Evolutionary conservation across 2,113 vertebrate genomes (phyloP).

Genomic region (Morone chrysops): DNA sequence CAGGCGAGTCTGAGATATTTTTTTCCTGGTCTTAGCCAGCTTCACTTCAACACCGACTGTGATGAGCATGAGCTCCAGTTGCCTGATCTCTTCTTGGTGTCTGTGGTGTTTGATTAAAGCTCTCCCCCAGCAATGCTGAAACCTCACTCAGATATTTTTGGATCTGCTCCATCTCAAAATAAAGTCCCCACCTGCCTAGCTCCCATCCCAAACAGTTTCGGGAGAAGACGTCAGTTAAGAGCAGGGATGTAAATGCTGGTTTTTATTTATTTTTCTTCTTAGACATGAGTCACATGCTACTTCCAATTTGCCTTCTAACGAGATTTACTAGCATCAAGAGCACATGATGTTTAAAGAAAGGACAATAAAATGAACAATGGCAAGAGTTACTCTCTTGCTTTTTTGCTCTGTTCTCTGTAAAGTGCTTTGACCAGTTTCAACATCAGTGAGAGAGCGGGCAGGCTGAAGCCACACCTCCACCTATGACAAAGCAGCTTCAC

Average conservation of each 20-base stretch:
- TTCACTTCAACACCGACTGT: background rate
- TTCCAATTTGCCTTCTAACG: slow-evolving; percentile 8
- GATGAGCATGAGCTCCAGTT: background rate
- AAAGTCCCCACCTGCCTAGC: background rate
- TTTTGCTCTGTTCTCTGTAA: background rate
- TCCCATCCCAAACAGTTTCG: slow-evolving; percentile 14
- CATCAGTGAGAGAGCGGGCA: background rate
- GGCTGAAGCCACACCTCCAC: slow-evolving; percentile 17
- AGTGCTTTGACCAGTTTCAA: slow-evolving; percentile 8
- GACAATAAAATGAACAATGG: no score
- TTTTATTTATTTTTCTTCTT: background rate
- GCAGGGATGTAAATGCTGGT: slow-evolving; percentile 17
- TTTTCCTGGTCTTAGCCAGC: background rate
- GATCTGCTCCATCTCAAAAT: background rate
- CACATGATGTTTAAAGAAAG: background rate
- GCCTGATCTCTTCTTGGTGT: background rate
- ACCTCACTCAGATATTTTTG: slow-evolving; percentile 27
- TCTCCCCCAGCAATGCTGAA: slow-evolving; percentile 4
- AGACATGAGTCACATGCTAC: background rate
- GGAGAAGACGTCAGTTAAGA: background rate
- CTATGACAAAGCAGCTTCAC: slow-evolving; percentile 2
- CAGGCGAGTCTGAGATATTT: slow-evolving; percentile 1
- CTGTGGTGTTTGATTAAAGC: slow-evolving; percentile 6
- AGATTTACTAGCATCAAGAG: background rate
- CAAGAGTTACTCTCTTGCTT: no score